Evolutionary conservation across 2,113 vertebrate species (phyloP).

Genomic region (Centropus unirufus): DNA sequence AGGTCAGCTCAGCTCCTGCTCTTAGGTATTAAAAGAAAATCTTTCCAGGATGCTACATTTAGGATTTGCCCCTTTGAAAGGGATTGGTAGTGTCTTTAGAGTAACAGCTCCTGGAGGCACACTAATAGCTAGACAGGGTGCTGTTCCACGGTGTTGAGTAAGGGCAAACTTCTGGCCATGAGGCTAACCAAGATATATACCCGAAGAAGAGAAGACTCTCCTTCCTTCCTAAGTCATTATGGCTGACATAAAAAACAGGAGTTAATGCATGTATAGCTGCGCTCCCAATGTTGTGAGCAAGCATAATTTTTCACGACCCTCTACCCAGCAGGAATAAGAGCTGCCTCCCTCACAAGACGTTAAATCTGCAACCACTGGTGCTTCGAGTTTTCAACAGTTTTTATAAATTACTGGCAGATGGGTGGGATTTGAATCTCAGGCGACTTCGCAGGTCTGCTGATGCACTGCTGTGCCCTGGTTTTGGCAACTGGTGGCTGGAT

Average conservation of each 20-base stretch:
- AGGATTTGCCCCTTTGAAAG: slow-evolving; percentile 27
- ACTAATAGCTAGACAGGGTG: background rate
- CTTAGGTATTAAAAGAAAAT: slow-evolving; percentile 42
- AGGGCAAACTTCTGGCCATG: slow-evolving; percentile 1
- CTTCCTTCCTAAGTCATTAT: background rate
- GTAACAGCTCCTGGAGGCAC: background rate
- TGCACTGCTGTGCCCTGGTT: background rate
- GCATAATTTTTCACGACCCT: background rate
- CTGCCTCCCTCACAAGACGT: background rate
- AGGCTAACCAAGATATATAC: slow-evolving; percentile 36
- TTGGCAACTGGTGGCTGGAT: no score
- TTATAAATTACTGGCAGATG: accelerated
- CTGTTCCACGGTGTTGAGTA: background rate
- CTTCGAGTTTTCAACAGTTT: no score
- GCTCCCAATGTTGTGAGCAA: accelerated
- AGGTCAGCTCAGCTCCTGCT: slow-evolving; percentile 18
- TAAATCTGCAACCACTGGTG: accelerated
- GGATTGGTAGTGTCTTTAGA: slow-evolving; percentile 31
- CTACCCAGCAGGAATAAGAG: background rate
- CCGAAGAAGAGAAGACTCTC: background rate
- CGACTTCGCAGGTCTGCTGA: accelerated
- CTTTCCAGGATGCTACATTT: background rate
- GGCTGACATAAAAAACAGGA: background rate
- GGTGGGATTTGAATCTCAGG: background rate
- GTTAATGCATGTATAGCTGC: background rate